Conservation (phyloP, 2,888 invertebrate species). For the Brachylomia viminalis region DNA sequence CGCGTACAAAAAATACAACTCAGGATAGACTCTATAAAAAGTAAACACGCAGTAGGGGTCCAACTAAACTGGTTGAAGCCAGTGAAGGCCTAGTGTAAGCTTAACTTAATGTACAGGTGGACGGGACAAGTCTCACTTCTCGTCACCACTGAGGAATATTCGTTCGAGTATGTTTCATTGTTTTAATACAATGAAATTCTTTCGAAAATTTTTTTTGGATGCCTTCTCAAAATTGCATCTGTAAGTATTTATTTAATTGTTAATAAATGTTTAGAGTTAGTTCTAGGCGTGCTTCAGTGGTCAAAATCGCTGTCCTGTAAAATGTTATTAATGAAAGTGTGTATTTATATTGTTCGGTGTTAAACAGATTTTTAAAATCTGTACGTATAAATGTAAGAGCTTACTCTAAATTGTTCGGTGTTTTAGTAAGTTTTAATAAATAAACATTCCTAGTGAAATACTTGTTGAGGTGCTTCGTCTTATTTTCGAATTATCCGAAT, state of each 20-base stretch:
- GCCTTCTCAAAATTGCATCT: neutral
- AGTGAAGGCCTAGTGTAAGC: slow-evolving; percentile 58
- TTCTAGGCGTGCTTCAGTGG: slow-evolving; percentile 31
- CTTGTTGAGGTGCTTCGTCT: neutral
- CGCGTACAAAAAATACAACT: slow-evolving; percentile 74
- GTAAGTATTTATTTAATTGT: neutral
- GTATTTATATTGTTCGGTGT: neutral
- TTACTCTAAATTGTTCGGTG: slow-evolving; percentile 2
- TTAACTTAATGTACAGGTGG: slow-evolving; percentile 46
- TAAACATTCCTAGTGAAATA: neutral
- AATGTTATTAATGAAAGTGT: slow-evolving; percentile 10
- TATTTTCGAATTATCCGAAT: neutral
- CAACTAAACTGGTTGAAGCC: slow-evolving; percentile 61
- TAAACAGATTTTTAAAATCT: slow-evolving; percentile 34
- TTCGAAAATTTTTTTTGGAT: neutral
- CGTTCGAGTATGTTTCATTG: slow-evolving; percentile 21
- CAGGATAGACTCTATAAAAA: slow-evolving; percentile 50
- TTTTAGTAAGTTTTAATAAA: slow-evolving; percentile 14
- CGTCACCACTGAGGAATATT: slow-evolving; percentile 33
- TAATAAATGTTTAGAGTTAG: slow-evolving; percentile 1
- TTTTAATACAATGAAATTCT: slow-evolving; percentile 1
- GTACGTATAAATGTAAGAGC: slow-evolving; percentile 26
- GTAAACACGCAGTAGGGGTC: slow-evolving; percentile 51
- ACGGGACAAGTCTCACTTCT: neutral
- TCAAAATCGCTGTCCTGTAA: slow-evolving; percentile 15